Evolutionary conservation across 2,888 invertebrate genomes (phyloP).

Genomic region (Tuta absoluta): DNA sequence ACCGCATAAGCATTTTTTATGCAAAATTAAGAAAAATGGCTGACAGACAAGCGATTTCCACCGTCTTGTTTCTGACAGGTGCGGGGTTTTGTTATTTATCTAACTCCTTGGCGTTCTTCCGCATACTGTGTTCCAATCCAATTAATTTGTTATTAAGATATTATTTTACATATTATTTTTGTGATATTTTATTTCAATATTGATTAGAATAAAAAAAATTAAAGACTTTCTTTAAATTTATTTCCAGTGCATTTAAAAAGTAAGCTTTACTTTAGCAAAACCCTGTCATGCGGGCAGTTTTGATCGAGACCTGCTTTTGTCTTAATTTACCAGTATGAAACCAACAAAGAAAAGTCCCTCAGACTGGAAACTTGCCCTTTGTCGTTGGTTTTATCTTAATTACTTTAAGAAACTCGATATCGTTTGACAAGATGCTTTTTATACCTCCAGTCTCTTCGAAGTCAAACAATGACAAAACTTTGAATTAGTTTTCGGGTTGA

Average conservation of each 20-base stretch:
- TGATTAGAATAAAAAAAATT: no score
- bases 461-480: constrained; percentile 75
- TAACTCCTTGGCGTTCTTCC: no score
- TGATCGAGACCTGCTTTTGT: constrained; percentile 43
- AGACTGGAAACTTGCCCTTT: constrained; percentile 59
- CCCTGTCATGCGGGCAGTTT: constrained; percentile 53
- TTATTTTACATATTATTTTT: no score
- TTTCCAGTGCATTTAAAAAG: neutral
- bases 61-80: no score
- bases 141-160: no score
- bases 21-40: no score
- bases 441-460: constrained; percentile 62
- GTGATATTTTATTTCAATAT: no score
- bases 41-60: no score
- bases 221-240: neutral
- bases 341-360: constrained; percentile 55
- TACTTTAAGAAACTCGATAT: constrained; percentile 78
- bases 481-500: constrained; percentile 75
- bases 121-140: no score
- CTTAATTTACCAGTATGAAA: constrained; percentile 64
- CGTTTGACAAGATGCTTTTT: constrained; percentile 78
- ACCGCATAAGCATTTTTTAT: no score
- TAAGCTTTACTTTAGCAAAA: neutral
- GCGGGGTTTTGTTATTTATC: no score
- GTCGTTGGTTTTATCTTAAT: constrained; percentile 77